Evolutionary conservation across 1,140 invertebrate genomes (phyloP), one percentile per base, ranked within the genome.

Genomic region (Zeugodacus cucurbitae): DNA sequence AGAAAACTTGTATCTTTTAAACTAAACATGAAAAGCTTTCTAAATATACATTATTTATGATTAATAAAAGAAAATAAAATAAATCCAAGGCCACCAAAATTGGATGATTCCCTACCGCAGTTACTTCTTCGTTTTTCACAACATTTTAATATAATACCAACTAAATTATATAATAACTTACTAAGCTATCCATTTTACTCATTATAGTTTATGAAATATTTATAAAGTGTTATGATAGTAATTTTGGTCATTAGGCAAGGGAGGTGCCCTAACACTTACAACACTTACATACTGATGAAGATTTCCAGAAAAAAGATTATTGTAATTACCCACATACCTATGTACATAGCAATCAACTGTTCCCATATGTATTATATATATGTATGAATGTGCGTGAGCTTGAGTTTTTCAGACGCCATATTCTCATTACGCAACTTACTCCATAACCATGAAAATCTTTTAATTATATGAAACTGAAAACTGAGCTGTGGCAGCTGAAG

Each of bases 381-480:
- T 54, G 41, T 44, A 54, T n/a, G n/a, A 64, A 64, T 22, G 32
- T 26, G n/a, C 41, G 74, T 26, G 10, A n/a, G n/a, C n/a, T n/a
- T 10, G 41, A 48, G 17, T 48, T 26, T 48, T 11, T 6, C 20
- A 10, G 22, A 82, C 74, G 11, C 3, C 74, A 3, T 54, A 82
- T 48, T 54, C 74, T 22, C n/a, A 82, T 82, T 82, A 82, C 74
- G 74, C 41, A 48, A 82, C 22, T 82, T 82, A 82, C 44, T n/a
- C 74, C 29, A 2, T 82, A 82, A 82, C 74, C 74, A 48, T 82
- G 74, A 82, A 82, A 82, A 82, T 82, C 41, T 2, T 48, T 29
- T 74, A 37, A 74, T 74, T 48, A 14, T 82, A 1, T 82, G n/a
- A 22, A 74, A 41, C 14, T 10, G 26, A 82, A 82, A 48, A 82